Conservation (phyloP, 2,888 invertebrate species). For the Dexiosoma caninum region DNA sequence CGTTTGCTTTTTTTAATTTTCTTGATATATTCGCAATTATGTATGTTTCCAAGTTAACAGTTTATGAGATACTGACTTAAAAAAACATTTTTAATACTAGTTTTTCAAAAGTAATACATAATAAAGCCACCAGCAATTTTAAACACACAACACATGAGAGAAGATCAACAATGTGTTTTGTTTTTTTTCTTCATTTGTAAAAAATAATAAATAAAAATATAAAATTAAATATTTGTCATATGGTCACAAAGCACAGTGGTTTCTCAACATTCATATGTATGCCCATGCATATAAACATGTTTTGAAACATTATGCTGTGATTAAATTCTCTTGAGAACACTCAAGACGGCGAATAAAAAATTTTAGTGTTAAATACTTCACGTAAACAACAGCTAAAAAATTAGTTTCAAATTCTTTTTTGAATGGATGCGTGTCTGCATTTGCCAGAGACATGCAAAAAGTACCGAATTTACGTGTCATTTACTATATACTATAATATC, state of each 20-base stretch:
- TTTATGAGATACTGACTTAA: conserved; percentile 61
- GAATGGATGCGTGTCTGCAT: too few relatives aligned
- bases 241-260: conserved; percentile 15
- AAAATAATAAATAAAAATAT: conserved; percentile 26
- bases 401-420: too few relatives aligned
- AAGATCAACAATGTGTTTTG: conserved; percentile 36
- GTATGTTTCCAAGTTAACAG: conserved; percentile 47
- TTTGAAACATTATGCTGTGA: too few relatives aligned
- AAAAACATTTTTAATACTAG: conserved; percentile 52
- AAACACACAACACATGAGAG: conserved; percentile 22
- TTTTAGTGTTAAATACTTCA: too few relatives aligned
- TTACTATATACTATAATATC: too few relatives aligned
- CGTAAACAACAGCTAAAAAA: too few relatives aligned
- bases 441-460: too few relatives aligned
- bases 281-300: too few relatives aligned
- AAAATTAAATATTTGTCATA: conserved; percentile 50
- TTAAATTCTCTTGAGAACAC: too few relatives aligned
- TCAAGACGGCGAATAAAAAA: too few relatives aligned
- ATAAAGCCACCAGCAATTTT: conserved; percentile 10
- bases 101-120: conserved; percentile 41
- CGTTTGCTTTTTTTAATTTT: conserved; percentile 19
- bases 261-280: too few relatives aligned
- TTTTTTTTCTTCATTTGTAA: conserved; percentile 19
- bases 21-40: conserved; percentile 14
- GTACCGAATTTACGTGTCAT: too few relatives aligned